Evolutionary conservation across 2,888 invertebrate genomes (phyloP), one percentile per base, ranked within the genome.

Genomic region (Calameuta filiformis): DNA sequence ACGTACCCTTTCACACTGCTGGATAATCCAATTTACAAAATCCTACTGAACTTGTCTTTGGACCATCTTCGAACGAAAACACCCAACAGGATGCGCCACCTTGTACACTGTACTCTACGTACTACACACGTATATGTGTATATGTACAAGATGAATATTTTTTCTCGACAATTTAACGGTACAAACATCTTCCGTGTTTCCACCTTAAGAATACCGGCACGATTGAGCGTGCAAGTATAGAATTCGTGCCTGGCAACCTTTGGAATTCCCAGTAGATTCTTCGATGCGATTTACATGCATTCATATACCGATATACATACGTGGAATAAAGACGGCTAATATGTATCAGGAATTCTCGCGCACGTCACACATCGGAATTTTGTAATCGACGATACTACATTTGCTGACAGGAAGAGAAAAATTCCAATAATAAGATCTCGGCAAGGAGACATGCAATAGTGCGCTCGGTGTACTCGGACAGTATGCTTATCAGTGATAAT

Each of bases 21-120:
- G 79, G 81, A 81, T 87, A 89, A 90, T 89, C 88, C 89, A 90
- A 89, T 90, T 89, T 89, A 86, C 86, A 85, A 87, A 88, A 87
- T 86, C 86, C 83, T 78, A 82, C 76, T 75, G 75, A 73, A 40
- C 56, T 15, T 23, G 75, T 34, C 40, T 30, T 71, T 68, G 33
- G n/a, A 11, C 12, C 4, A 33, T 56, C 30, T 31, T 12, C 75
- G 30, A 56, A 40, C 30, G n/a, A 31, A 34, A 30, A 30, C 56
- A 31, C 0, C 15, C 35, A 75, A 31, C 75, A 37, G 75, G 56
- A 30, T n/a, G 56, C 35, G 35, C 75, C 56, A 75, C 40, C 40
- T 30, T 75, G 12, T 56, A 56, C 2, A 23, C 15, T 9, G 56
- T 56, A 23, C 23, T 23, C 33, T 4, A 12, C 3, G 11, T 37